These are phyloP conservation scores for Eurypyga helias DNA, from an alignment of 2,113 vertebrate species.

Conservation along the genomic window DNA sequence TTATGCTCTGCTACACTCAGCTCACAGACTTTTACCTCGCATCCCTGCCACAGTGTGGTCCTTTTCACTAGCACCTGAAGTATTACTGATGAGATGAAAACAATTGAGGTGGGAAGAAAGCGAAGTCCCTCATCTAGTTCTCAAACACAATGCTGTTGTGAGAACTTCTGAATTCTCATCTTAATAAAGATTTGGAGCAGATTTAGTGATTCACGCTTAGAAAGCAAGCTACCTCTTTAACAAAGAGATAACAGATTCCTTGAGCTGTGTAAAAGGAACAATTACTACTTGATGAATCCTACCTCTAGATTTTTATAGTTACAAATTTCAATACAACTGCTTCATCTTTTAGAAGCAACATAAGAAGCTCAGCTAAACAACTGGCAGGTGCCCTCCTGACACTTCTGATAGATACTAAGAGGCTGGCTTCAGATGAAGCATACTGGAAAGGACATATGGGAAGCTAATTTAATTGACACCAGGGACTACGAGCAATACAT, in stretches of 20 bases:
- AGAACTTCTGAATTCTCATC: neutral
- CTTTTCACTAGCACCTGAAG: neutral
- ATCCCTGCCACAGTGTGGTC: neutral
- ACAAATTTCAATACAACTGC: neutral
- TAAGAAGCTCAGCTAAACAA: neutral
- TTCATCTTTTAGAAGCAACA: neutral
- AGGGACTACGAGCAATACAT: neutral
- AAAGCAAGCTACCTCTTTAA: neutral
- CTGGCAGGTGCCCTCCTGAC: neutral
- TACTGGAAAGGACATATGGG: neutral
- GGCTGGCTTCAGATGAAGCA: neutral
- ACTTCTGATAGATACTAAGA: neutral
- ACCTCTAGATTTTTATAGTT: neutral
- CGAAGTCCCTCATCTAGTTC: neutral
- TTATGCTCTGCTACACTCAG: neutral
- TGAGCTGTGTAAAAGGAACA: neutral
- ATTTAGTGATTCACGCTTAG: neutral
- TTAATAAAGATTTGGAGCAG: neutral
- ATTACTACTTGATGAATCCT: neutral
- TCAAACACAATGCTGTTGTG: neutral
- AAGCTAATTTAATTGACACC: neutral
- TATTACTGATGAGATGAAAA: neutral
- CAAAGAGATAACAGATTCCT: neutral
- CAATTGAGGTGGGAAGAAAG: neutral
- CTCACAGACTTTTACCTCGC: neutral